Evolutionary conservation across 2,113 vertebrate species (phyloP).

Genomic region (Trogon melanurus): DNA sequence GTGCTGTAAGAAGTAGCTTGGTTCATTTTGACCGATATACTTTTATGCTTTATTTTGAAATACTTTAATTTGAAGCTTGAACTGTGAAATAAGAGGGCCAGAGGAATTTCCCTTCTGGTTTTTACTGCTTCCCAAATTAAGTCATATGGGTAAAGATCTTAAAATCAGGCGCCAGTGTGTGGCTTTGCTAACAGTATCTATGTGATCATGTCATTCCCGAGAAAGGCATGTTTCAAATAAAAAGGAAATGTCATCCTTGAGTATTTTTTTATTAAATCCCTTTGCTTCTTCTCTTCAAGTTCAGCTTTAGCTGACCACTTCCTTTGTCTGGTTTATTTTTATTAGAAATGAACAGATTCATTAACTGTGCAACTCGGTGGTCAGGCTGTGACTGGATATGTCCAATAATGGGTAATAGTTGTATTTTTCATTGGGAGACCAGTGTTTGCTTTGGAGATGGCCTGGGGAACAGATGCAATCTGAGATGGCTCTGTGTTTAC

Average conservation of each 20-base stretch:
- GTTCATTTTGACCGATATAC: conserved; percentile 7
- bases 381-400: conserved; percentile 76
- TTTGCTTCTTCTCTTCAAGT: conserved; percentile 49
- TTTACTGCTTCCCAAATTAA: conserved; percentile 46
- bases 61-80: conserved; percentile 42
- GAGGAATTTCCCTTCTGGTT: conserved; percentile 32
- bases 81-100: conserved; percentile 34
- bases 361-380: conserved; percentile 77
- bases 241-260: conserved; percentile 70
- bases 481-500: conserved; percentile 73
- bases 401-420: conserved; percentile 75
- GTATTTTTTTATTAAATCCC: conserved; percentile 66
- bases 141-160: conserved; percentile 26
- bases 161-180: conserved; percentile 19
- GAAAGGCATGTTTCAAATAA: conserved; percentile 71
- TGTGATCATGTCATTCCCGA: conserved; percentile 52
- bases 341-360: conserved; percentile 88
- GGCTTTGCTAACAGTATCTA: conserved; percentile 41
- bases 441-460: conserved; percentile 76
- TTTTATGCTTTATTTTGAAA: conserved; percentile 33
- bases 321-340: conserved; percentile 92
- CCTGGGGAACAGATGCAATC: conserved; percentile 76
- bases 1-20: background rate
- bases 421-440: conserved; percentile 77
- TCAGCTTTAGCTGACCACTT: conserved; percentile 83